Evolutionary conservation across 2,113 vertebrate species (phyloP).

Genomic region (Prinia subflava): DNA sequence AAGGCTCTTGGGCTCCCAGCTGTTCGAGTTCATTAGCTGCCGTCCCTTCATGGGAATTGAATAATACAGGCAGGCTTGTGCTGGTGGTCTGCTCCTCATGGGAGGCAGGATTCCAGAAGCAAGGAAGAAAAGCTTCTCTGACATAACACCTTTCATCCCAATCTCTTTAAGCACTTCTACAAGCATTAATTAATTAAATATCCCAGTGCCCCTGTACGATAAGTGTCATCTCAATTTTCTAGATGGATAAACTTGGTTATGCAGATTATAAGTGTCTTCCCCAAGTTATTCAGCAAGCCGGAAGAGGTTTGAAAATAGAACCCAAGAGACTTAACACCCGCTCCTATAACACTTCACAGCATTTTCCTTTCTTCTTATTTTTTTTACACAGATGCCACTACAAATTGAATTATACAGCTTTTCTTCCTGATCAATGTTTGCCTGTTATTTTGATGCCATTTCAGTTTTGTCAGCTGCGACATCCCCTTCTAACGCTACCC

Average conservation of each 20-base stretch:
- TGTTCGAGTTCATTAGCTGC: not conserved
- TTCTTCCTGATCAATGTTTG: not conserved
- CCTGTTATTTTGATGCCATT: not conserved
- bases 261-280: slow-evolving; percentile 25
- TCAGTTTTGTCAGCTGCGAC: not conserved
- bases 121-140: slow-evolving; percentile 5
- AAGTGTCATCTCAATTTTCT: slow-evolving; percentile 58
- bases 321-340: not conserved
- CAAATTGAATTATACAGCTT: not conserved
- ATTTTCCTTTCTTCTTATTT: not conserved
- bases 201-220: slow-evolving; percentile 4
- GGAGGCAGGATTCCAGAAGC: slow-evolving; percentile 22
- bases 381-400: not conserved
- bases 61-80: not conserved
- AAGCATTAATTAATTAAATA: slow-evolving; percentile 60
- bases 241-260: slow-evolving; percentile 24
- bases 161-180: slow-evolving; percentile 33
- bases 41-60: not conserved
- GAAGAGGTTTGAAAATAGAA: not conserved
- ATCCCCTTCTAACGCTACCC: not conserved
- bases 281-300: not conserved
- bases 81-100: slow-evolving; percentile 38
- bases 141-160: slow-evolving; percentile 30
- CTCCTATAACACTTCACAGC: not conserved
- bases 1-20: not conserved